phyloP scores from a whole-genome alignment of 2,888 invertebrate species.

The Agonopterix alstromeriana region DNA sequence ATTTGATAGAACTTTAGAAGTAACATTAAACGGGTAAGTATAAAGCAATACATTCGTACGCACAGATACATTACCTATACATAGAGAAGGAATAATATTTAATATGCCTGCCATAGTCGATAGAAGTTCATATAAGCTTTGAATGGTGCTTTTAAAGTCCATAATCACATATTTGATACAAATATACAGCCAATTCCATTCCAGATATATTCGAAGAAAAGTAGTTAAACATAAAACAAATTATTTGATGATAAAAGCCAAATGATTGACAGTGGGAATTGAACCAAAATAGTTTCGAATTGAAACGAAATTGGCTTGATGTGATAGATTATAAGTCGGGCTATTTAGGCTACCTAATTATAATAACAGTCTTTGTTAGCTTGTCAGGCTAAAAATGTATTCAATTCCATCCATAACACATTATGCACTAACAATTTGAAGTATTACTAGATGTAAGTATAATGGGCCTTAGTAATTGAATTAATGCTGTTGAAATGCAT shows the following conservation, averaged over 20 bases:
- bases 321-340: too few relatives aligned
- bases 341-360: too few relatives aligned
- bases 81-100: not conserved
- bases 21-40: not conserved
- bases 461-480: not conserved
- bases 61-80: constrained; percentile 3
- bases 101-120: constrained; percentile 14
- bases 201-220: too few relatives aligned
- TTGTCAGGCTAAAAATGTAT: not conserved
- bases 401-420: not conserved
- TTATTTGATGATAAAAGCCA: too few relatives aligned
- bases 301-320: too few relatives aligned
- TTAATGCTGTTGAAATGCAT: not conserved
- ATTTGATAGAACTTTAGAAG: constrained; percentile 41
- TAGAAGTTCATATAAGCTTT: constrained; percentile 11
- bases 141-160: constrained; percentile 20
- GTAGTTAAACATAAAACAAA: too few relatives aligned
- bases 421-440: not conserved
- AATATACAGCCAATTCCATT: too few relatives aligned
- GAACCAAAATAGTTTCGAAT: too few relatives aligned
- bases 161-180: not conserved
- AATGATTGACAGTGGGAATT: too few relatives aligned
- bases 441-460: not conserved
- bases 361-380: too few relatives aligned
- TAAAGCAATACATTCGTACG: constrained; percentile 37